These are phyloP conservation scores for Silurus asotus DNA, from an alignment of 2,113 vertebrate species.

Conservation along the genomic window DNA sequence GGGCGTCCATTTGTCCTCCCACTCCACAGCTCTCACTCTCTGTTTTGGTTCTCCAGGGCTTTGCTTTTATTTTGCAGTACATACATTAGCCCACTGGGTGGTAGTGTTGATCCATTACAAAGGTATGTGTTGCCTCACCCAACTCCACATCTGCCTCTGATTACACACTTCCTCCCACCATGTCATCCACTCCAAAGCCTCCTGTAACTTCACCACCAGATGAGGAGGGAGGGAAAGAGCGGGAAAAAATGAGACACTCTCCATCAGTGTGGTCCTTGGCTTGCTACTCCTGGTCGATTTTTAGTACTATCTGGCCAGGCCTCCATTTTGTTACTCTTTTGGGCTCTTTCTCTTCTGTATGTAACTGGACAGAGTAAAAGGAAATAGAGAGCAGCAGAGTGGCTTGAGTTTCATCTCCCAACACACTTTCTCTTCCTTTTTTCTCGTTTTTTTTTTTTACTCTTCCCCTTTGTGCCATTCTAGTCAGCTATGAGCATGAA, in stretches of 20 bases:
- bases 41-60: neutral
- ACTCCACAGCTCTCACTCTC: neutral
- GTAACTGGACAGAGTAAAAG: slow-evolving; percentile 39
- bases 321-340: slow-evolving; percentile 44
- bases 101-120: slow-evolving; percentile 34
- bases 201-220: slow-evolving; percentile 33
- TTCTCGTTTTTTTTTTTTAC: neutral
- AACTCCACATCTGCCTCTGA: slow-evolving; percentile 33
- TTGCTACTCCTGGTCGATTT: slow-evolving; percentile 16
- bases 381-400: slow-evolving; percentile 24
- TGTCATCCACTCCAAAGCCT: slow-evolving; percentile 9
- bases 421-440: slow-evolving; percentile 36
- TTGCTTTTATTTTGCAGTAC: neutral
- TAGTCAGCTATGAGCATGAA: neutral
- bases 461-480: neutral
- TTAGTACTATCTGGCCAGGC: slow-evolving; percentile 18
- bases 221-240: neutral
- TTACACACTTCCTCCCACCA: slow-evolving; percentile 21
- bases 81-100: slow-evolving; percentile 10
- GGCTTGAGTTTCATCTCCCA: slow-evolving; percentile 33
- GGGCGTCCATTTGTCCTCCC: slow-evolving; percentile 11
- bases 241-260: neutral
- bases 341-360: neutral
- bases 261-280: slow-evolving; percentile 4
- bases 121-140: neutral